Base-by-base conservation (phyloP, 2,888 invertebrate genomes). In the Eupithecia abbreviata region DNA sequence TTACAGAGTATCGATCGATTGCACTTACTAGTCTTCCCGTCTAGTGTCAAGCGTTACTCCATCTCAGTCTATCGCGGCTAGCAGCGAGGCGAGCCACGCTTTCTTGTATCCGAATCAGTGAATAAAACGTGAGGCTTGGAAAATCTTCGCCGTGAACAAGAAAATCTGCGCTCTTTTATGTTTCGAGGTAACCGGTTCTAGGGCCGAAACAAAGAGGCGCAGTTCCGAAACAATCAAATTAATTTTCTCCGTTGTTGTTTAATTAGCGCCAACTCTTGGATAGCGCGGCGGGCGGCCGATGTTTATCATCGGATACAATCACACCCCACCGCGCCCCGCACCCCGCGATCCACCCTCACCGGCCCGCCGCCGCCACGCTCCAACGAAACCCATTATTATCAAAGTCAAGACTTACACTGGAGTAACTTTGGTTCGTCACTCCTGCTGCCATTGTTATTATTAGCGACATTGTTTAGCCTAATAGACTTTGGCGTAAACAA, bases 291-390 rank as follows among this genome's bases (percentile, higher is more conserved):
- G 92, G 91, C 90, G 92, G 92, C 90, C 93, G 90, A 92, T 94
- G 93, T 93, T 94, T 94, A 94, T 94, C 93, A 93, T 93, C 91
- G 91, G 91, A 93, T 93, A 93, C 94, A 94, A 94, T 94, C 94
- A 90, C 90, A 82, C 86, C 88, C 87, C 86, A 30, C 80, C 83
- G 79, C 79, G 83, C 80, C 84, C 84, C 85, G 81, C 75, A 75
- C 82, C 82, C 85, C 85, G 81, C 83, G 84, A 87, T 77, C 76
- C 82, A 80, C 79, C 85, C 80, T 82, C 85, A 84, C 83, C 79
- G 81, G 83, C 84, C 85, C 85, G 83, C 84, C 18, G 55, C 85
- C 85, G 83, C 84, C 85, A 87, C 88, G 87, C 89, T 88, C 87
- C 88, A 89, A 88, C 90, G 89, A 89, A 92, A 91, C 90, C 93